phyloP scores from a whole-genome alignment of 2,797 vertebrate species.

The Anguilla marmorata region DNA sequence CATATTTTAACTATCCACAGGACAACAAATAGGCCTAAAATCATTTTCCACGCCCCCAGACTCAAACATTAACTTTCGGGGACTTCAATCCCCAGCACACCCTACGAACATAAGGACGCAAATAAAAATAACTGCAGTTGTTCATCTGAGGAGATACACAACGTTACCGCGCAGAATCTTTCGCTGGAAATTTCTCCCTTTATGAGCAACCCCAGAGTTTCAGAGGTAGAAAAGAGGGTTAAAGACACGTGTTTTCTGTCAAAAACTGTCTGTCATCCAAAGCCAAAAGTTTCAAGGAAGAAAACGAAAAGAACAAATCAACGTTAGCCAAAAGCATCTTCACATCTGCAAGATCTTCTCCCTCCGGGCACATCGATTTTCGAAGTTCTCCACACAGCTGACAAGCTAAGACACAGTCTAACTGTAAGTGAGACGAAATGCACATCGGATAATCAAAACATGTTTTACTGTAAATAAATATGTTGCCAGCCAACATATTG shows the following conservation, averaged over 20 bases:
- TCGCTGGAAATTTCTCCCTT: background rate
- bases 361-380: conserved; percentile 7
- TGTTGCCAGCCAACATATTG: background rate
- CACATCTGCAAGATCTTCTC: conserved; percentile 9
- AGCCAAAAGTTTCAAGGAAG: conserved; percentile 3
- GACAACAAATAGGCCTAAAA: conserved; percentile 12
- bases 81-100: background rate
- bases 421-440: background rate
- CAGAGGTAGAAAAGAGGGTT: background rate
- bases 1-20: background rate
- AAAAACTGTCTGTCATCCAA: conserved; percentile 3
- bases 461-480: background rate
- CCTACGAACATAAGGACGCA: background rate
- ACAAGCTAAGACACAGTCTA: background rate
- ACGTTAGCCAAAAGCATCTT: conserved; percentile 14
- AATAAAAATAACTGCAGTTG: background rate
- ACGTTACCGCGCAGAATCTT: conserved; percentile 14
- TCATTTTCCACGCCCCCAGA: background rate
- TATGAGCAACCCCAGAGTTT: background rate
- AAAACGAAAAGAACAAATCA: conserved; percentile 7
- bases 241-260: background rate
- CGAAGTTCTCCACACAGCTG: conserved; percentile 10
- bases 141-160: conserved; percentile 7
- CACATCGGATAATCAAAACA: conserved; percentile 9
- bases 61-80: background rate